Evolutionary conservation across 2,888 invertebrate genomes (phyloP).

Genomic region (Sturmia bella): DNA sequence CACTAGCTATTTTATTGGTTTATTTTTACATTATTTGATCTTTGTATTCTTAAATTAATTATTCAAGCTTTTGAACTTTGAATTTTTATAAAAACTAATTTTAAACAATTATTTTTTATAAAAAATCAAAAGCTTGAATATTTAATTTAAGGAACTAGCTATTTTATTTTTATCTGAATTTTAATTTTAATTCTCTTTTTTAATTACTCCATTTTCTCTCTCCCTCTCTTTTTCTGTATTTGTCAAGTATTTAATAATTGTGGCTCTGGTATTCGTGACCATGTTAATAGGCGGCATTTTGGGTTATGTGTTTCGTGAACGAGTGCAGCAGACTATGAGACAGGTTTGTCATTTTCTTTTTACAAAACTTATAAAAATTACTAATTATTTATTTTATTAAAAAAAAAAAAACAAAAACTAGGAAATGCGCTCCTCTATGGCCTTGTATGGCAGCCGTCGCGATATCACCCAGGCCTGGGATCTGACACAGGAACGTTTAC

Average conservation of each 20-base stretch:
- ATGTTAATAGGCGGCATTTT: conserved; percentile 95
- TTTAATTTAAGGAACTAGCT: too few species aligned
- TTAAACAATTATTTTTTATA: too few species aligned
- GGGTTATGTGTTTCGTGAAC: conserved; percentile 94
- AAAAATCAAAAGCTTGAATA: too few species aligned
- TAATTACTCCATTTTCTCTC: too few species aligned
- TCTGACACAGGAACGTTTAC: conserved; percentile 90
- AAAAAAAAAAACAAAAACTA: conserved; percentile 57
- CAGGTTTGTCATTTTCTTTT: conserved; percentile 79
- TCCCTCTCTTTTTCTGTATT: background rate
- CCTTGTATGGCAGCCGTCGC: conserved; percentile 87
- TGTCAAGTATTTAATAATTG: conserved; percentile 91
- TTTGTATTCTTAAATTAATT: too few species aligned
- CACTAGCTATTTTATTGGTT: too few species aligned
- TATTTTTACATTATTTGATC: too few species aligned
- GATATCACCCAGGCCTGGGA: conserved; percentile 93
- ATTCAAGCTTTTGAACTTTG: too few species aligned
- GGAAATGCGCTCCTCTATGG: conserved; percentile 90
- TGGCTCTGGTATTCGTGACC: conserved; percentile 93
- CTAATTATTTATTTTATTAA: background rate
- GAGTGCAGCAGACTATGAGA: conserved; percentile 89
- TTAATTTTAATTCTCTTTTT: too few species aligned
- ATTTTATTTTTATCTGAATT: too few species aligned
- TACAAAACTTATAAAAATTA: background rate
- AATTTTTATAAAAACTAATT: too few species aligned